Evolutionary conservation across 2,113 vertebrate species (phyloP).

Genomic region (Pyxicephalus adspersus): DNA sequence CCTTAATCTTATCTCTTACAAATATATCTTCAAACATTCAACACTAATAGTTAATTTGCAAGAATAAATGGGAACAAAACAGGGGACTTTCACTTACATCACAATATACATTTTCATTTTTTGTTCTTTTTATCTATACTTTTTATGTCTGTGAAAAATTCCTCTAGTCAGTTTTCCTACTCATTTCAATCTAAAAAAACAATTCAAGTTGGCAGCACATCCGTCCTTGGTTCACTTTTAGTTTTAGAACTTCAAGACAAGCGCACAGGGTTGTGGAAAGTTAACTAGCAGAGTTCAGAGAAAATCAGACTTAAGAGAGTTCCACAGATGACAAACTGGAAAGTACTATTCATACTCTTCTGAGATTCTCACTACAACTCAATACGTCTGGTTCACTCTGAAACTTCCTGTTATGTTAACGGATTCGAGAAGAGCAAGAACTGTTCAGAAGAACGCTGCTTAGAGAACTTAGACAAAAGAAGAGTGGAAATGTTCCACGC

Average conservation of each 20-base stretch:
- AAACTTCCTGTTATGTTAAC: slow-evolving; percentile 42
- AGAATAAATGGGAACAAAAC: too few relatives aligned
- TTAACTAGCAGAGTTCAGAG: not conserved
- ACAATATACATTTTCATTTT: too few relatives aligned
- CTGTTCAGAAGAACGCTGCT: not conserved
- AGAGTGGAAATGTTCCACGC: slow-evolving; percentile 13
- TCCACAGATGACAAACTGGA: slow-evolving; percentile 34
- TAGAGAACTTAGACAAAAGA: not conserved
- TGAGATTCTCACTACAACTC: slow-evolving; percentile 8
- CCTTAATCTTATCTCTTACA: too few relatives aligned
- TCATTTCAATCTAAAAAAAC: not conserved
- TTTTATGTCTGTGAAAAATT: too few relatives aligned
- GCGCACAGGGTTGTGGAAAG: not conserved
- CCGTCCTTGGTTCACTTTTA: not conserved
- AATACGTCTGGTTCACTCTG: not conserved
- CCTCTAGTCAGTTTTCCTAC: not conserved
- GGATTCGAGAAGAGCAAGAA: slow-evolving; percentile 3
- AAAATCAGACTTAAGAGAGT: slow-evolving; percentile 14
- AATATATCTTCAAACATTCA: too few relatives aligned
- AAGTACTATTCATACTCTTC: slow-evolving; percentile 31
- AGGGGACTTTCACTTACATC: too few relatives aligned
- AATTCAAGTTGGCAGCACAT: not conserved
- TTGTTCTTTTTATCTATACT: too few relatives aligned
- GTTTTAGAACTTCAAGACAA: too few relatives aligned
- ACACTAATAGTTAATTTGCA: too few relatives aligned